Evolutionary conservation across 2,888 invertebrate species (phyloP), one percentile per base, ranked within the genome.

Genomic region (Pasiphila rectangulata): DNA sequence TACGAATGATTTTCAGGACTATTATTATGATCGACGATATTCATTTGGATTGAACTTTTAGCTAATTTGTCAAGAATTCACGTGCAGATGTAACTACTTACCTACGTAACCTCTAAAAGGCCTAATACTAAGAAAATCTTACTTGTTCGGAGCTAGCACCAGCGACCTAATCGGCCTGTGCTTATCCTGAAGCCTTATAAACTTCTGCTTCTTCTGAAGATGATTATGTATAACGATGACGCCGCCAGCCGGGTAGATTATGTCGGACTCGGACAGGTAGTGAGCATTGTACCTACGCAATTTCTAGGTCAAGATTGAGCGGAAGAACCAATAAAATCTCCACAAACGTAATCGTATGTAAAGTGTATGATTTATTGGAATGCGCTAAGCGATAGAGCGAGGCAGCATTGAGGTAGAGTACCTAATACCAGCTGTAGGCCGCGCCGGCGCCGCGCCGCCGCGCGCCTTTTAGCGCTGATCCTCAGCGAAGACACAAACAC

Each of bases 231-330:
- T 87, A 0, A 93, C 91, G 36, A 96, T 80, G 0, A 94, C 93
- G 38, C 93, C 93, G 39, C 95, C 96, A 19, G 94, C 94, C 0
- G 95, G 94, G 76, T 96, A 96, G 36, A 95, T 85, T 24, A 96
- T 90, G 68, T 95, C 95, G 16, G 93, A 91, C 67, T 94, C 94
- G 12, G 91, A 89, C 43, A 94, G 80, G 64, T 92, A 95, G 69
- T 94, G 92, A 3, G 92, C 92, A 75, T 95, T 95, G 45, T 93
- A 93, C 59, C 90, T 86, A 47, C 41, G 55, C 41, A 51, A 42
- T 50, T 92, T 74, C 57, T 57, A 54, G 51, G 51, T 58, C 55
- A 57, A 51, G 45, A 55, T 32, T 51, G 38, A 51, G 40, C 52
- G 52, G 54, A 54, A 45, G 32, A 39, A 40, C 35, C 46, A 50